A percentile compares a stretch with the other conserved stretches of the same genome.
These are phyloP conservation scores for human (Homo sapiens) DNA, from an alignment of 2,113 vertebrate genomes.

Conservation along the genomic window GRCh38 chr13:64109501-64110000, in stretches of 20 bases:
- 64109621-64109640: neutral
- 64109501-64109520: neutral
- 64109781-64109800: neutral
- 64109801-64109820: neutral
- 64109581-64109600: neutral
- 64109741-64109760: neutral
- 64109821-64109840: neutral
- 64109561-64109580: neutral
- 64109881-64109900: neutral
- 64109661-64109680: neutral
- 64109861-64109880: neutral
- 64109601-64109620: neutral
- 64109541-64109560: neutral
- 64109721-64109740: neutral
- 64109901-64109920: neutral
- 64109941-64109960: neutral
- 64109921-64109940: neutral
- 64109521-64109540: neutral
- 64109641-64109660: neutral
- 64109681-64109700: neutral
- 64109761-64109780: neutral
- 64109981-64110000: neutral
- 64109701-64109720: neutral
- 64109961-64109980: neutral
- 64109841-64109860: neutral